Conservation (phyloP, 2,797 vertebrate genomes). For the Pteropus rufus region DNA sequence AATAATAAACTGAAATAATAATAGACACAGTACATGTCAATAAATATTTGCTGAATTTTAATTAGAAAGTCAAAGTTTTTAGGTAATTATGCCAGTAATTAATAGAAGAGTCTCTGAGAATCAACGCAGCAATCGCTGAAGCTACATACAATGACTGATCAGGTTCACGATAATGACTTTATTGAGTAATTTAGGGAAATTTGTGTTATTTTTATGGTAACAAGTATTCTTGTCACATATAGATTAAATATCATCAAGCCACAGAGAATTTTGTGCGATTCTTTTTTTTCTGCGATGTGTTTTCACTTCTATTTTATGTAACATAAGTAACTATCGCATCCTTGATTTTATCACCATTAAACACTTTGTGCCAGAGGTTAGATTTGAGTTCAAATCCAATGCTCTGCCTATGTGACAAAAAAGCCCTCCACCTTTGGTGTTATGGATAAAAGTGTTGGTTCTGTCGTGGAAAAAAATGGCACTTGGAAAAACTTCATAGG, state of each 20-base stretch:
- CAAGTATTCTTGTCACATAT: background rate
- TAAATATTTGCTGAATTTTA: background rate
- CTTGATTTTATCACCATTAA: too few species aligned
- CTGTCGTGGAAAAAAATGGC: too few species aligned
- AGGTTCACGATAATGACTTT: background rate
- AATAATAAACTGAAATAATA: background rate
- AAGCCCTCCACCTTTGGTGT: too few species aligned
- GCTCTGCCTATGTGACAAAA: too few species aligned
- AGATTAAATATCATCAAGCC: background rate
- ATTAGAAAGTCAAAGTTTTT: background rate
- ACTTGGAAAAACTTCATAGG: too few species aligned
- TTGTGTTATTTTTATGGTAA: background rate
- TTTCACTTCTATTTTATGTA: too few species aligned
- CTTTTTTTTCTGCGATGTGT: background rate
- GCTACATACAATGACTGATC: background rate
- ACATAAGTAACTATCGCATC: too few species aligned
- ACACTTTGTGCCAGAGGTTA: too few species aligned
- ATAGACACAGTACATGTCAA: background rate
- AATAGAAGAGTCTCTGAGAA: background rate
- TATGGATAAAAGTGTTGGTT: too few species aligned
- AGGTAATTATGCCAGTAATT: background rate
- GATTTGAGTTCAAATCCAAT: too few species aligned
- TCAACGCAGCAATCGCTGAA: background rate
- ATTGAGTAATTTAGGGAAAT: background rate
- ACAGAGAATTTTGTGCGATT: background rate